phyloP scores from a whole-genome alignment of 2,888 invertebrate species.

The Chymomyza caudatula region DNA sequence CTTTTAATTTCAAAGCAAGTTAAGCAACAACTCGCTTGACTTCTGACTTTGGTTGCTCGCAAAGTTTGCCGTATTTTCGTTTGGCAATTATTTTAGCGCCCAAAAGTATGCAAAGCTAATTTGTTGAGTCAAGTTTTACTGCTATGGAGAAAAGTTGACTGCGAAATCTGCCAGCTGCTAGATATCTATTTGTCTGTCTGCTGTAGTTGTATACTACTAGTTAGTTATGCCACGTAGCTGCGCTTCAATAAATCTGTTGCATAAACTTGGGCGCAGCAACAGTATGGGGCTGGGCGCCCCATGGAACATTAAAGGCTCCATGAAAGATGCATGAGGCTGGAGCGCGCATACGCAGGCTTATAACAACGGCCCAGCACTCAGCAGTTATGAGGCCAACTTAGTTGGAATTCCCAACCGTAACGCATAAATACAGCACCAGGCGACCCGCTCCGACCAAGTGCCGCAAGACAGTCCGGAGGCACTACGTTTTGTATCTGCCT shows the following conservation, averaged over 20 bases:
- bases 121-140: conserved; percentile 23
- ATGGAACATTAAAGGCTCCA: conserved; percentile 50
- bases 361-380: background rate
- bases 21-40: background rate
- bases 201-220: background rate
- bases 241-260: conserved; percentile 65
- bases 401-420: background rate
- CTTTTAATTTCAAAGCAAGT: background rate
- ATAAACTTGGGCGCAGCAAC: conserved; percentile 48
- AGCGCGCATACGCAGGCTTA: conserved; percentile 15
- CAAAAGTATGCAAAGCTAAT: conserved; percentile 39
- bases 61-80: background rate
- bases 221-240: conserved; percentile 52
- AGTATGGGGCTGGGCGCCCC: too few species aligned
- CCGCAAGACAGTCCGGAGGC: background rate
- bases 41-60: background rate
- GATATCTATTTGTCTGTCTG: background rate
- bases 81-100: background rate
- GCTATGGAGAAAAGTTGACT: background rate
- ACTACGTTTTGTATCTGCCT: background rate
- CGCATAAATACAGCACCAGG: background rate
- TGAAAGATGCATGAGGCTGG: conserved; percentile 64
- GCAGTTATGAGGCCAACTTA: background rate
- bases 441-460: background rate
- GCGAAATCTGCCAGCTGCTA: background rate